Conservation (phyloP, 2,888 invertebrate species). For the Nineta flava region DNA sequence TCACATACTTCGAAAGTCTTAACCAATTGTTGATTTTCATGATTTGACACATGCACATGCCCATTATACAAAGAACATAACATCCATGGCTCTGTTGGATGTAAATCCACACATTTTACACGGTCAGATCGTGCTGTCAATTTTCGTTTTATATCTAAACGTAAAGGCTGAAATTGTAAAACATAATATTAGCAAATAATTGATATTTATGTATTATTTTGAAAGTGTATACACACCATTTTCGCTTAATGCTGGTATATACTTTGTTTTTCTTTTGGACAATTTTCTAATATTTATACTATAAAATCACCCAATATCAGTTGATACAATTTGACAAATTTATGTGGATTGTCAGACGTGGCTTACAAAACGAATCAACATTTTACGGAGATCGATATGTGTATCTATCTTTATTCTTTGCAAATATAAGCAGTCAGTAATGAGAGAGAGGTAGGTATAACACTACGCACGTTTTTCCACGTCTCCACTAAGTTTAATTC, state of each 20-base stretch:
- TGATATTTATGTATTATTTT: too few relatives aligned
- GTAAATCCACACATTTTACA: slow-evolving; percentile 95
- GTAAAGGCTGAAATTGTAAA: slow-evolving; percentile 56
- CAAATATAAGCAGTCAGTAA: too few relatives aligned
- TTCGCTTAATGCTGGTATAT: too few relatives aligned
- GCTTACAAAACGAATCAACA: neutral
- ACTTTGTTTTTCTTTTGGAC: too few relatives aligned
- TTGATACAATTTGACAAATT: too few relatives aligned
- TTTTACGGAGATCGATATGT: neutral
- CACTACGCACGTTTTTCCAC: too few relatives aligned
- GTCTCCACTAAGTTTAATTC: too few relatives aligned
- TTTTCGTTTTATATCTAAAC: slow-evolving; percentile 95
- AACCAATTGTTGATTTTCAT: slow-evolving; percentile 83
- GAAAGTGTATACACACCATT: too few relatives aligned
- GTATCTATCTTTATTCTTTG: neutral
- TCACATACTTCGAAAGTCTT: slow-evolving; percentile 91
- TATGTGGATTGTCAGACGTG: neutral
- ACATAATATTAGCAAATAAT: neutral
- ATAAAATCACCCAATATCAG: too few relatives aligned
- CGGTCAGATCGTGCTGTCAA: slow-evolving; percentile 95
- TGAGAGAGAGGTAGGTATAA: neutral
- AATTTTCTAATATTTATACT: too few relatives aligned
- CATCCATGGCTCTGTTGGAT: slow-evolving; percentile 98
- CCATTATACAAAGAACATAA: slow-evolving; percentile 96
- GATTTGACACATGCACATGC: slow-evolving; percentile 98